Evolutionary conservation across 2,888 invertebrate species (phyloP).

Genomic region (Aporophyla lueneburgensis): DNA sequence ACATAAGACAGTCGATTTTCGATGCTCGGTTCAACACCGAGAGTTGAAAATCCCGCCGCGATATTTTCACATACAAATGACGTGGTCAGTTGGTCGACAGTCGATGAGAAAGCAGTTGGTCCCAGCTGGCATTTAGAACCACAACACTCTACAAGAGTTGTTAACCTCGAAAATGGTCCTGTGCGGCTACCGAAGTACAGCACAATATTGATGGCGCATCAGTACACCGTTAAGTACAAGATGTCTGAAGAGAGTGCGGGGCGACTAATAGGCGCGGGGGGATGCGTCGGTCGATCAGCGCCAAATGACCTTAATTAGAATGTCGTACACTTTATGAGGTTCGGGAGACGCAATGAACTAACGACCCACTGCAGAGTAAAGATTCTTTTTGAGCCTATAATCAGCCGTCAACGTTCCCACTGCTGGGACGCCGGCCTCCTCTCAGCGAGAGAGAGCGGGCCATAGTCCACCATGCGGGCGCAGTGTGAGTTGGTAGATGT

Average conservation of each 20-base stretch:
- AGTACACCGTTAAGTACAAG: background rate
- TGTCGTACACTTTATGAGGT: no score
- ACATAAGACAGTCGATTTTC: no score
- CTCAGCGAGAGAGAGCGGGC: no score
- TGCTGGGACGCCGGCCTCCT: background rate
- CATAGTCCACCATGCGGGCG: background rate
- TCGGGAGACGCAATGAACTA: background rate
- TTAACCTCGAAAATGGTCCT: background rate
- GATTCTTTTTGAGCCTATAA: no score
- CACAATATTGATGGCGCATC: background rate
- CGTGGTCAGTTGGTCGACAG: no score
- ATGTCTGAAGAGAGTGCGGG: background rate
- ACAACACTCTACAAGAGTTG: background rate
- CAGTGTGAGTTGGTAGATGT: background rate
- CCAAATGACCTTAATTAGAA: constrained; percentile 16
- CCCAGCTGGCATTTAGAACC: no score
- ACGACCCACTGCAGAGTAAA: background rate
- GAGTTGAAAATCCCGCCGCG: no score
- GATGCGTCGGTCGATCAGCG: constrained; percentile 8
- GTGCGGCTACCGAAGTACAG: no score
- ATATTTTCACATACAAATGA: no score
- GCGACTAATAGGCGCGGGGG: constrained; percentile 14
- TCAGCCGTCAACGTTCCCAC: no score
- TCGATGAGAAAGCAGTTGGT: no score
- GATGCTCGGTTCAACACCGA: no score